Conservation (phyloP, 2,888 invertebrate genomes). For the Neoaliturus tenellus region DNA sequence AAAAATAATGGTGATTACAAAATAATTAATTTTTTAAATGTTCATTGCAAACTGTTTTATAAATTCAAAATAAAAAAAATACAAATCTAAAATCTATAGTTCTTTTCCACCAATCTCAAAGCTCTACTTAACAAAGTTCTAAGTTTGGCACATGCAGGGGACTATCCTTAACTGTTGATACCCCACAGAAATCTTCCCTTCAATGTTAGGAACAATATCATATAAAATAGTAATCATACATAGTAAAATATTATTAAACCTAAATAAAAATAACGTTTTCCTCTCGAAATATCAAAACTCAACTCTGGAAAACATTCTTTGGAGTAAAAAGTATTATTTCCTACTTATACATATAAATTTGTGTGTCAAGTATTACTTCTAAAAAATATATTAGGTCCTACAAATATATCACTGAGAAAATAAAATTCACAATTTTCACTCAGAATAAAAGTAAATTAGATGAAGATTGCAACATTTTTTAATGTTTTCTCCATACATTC, state of each 20-base stretch:
- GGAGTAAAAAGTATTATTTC: conserved; percentile 6
- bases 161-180: background rate
- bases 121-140: conserved; percentile 34
- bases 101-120: conserved; percentile 32
- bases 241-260: background rate
- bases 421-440: background rate
- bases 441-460: background rate
- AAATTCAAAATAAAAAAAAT: background rate
- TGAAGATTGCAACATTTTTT: background rate
- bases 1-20: background rate
- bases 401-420: conserved; percentile 22
- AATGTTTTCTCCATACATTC: background rate
- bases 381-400: background rate
- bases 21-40: background rate
- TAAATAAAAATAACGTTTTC: background rate
- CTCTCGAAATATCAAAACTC: background rate
- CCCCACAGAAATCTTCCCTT: background rate
- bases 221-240: background rate
- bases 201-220: conserved; percentile 13
- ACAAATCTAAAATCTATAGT: too few relatives aligned
- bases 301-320: conserved; percentile 9
- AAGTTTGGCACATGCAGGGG: conserved; percentile 50
- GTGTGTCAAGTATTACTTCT: background rate
- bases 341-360: background rate
- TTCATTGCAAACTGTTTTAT: background rate